Percentiles rank a stretch among this genome's conserved stretches.
These are phyloP conservation scores for Apotomis betuletana DNA, from an alignment of 2,888 invertebrate species.

Conservation along the genomic window DNA sequence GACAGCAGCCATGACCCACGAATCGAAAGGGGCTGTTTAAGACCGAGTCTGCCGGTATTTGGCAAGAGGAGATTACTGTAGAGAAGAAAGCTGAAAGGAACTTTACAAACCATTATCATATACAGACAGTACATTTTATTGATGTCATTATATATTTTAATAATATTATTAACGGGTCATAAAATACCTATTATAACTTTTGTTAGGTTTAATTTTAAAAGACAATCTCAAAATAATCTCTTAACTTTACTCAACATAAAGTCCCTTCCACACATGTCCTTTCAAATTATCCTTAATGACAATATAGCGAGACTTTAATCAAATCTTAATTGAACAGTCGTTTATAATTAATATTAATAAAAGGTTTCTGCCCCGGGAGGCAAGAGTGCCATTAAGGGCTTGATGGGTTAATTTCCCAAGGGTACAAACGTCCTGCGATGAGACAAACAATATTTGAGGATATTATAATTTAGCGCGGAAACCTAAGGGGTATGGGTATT, in stretches of 20 bases:
- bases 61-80: too few species aligned
- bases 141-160: too few species aligned
- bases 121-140: too few species aligned
- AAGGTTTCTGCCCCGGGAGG: constrained; percentile 21
- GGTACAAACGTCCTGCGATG: constrained; percentile 18
- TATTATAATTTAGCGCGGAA: constrained; percentile 22
- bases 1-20: too few species aligned
- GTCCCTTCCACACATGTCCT: not conserved
- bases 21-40: too few species aligned
- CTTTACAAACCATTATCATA: too few species aligned
- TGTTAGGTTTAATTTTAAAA: too few species aligned
- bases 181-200: too few species aligned
- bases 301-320: constrained; percentile 22
- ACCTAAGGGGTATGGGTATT: constrained; percentile 5
- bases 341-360: constrained; percentile 41
- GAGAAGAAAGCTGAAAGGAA: too few species aligned
- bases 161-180: too few species aligned
- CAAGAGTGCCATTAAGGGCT: constrained; percentile 28
- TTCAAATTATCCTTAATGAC: constrained; percentile 9
- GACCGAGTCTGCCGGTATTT: too few species aligned
- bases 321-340: constrained; percentile 31
- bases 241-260: not conserved
- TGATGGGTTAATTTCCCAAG: constrained; percentile 39
- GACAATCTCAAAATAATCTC: too few species aligned
- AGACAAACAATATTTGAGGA: constrained; percentile 35